These are phyloP conservation scores for Setipinna tenuifilis DNA, from an alignment of 2,797 vertebrate genomes.

Conservation along the genomic window DNA sequence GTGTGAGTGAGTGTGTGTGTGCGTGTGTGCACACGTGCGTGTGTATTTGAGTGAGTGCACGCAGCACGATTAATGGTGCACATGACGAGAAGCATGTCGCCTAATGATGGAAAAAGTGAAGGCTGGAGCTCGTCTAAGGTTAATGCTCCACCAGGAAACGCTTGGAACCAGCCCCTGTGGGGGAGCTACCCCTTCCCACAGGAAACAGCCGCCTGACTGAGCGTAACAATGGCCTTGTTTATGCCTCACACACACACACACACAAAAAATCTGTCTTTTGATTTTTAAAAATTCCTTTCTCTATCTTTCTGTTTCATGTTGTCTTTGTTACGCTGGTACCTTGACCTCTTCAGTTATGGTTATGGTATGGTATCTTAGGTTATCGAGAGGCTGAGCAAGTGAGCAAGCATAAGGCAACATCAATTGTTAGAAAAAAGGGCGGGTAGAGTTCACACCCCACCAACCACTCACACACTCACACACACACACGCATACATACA, in stretches of 20 bases:
- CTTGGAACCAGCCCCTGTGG: conserved; percentile 33
- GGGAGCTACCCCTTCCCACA: conserved; percentile 45
- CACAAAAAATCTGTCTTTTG: conserved; percentile 14
- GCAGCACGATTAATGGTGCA: not conserved
- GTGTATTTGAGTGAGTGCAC: too few relatives aligned
- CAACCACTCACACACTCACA: not conserved
- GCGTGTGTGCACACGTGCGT: too few relatives aligned
- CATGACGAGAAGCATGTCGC: not conserved
- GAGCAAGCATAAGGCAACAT: not conserved
- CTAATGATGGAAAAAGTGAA: conserved; percentile 17
- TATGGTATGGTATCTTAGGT: too few relatives aligned
- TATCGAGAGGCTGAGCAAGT: not conserved
- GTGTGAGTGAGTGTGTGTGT: too few relatives aligned
- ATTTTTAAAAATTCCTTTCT: not conserved
- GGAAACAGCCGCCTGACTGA: conserved; percentile 44
- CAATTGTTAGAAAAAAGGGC: not conserved
- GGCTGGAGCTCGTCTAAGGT: conserved; percentile 19
- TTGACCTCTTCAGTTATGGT: not conserved
- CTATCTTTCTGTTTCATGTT: conserved; percentile 9
- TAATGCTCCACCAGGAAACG: conserved; percentile 54
- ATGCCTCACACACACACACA: conserved; percentile 31
- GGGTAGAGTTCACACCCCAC: not conserved
- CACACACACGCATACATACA: too few relatives aligned
- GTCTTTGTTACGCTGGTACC: not conserved
- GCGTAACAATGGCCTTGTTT: conserved; percentile 59